Percentiles rank a stretch among this genome's conserved stretches.
Evolutionary conservation across 2,888 invertebrate genomes (phyloP).

Genomic region (Caradrina kadenii): DNA sequence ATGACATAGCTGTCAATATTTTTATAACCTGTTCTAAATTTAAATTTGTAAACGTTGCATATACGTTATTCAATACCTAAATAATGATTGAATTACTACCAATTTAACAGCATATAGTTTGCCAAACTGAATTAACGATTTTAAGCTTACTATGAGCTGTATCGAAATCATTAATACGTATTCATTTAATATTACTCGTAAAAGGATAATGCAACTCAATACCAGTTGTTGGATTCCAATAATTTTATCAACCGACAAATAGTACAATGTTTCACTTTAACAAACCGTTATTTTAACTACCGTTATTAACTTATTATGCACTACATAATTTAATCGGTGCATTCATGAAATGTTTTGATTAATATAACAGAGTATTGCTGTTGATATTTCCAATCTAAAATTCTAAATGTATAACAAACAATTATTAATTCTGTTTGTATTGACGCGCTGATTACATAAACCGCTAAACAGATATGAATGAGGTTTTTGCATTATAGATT

Average conservation of each 20-base stretch:
- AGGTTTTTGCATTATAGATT: slow-evolving; percentile 8
- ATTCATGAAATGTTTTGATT: slow-evolving; percentile 36
- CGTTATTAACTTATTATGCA: slow-evolving; percentile 9
- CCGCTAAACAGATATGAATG: slow-evolving; percentile 26
- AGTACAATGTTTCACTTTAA: slow-evolving; percentile 10
- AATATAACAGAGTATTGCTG: slow-evolving; percentile 10
- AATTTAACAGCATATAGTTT: background rate
- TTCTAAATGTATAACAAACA: slow-evolving; percentile 38
- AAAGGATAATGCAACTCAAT: slow-evolving; percentile 28
- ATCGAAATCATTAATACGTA: slow-evolving; percentile 7
- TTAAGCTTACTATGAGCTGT: background rate
- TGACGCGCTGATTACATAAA: slow-evolving; percentile 28
- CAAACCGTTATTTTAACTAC: slow-evolving; percentile 16
- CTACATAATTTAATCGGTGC: slow-evolving; percentile 10
- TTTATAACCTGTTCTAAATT: background rate
- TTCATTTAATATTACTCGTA: slow-evolving; percentile 24
- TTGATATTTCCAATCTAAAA: slow-evolving; percentile 41
- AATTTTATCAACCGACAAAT: slow-evolving; percentile 16
- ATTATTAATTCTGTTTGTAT: slow-evolving; percentile 52
- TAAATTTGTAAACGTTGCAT: background rate
- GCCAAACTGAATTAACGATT: background rate
- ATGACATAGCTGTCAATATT: background rate
- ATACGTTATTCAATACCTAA: background rate
- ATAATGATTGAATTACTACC: background rate
- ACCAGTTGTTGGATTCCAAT: slow-evolving; percentile 12